phyloP scores from a whole-genome alignment of 35 echinoderm and acorn worm genomes.

The Eucidaris tribuloides region DNA sequence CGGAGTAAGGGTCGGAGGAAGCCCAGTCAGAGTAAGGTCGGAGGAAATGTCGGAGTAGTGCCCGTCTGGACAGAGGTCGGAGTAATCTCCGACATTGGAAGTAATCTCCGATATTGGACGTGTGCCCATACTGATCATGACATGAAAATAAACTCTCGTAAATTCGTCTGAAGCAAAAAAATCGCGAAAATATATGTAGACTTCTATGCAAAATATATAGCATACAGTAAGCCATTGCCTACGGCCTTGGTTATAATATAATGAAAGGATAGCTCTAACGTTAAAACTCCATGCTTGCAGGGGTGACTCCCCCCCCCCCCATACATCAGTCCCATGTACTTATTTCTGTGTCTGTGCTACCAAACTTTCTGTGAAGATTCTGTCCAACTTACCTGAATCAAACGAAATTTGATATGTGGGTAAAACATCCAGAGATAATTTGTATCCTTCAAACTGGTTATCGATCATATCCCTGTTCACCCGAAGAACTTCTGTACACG shows the following conservation, averaged over 20 bases:
- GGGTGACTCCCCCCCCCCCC: neutral
- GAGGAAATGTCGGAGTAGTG: too few relatives aligned
- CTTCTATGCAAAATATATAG: too few relatives aligned
- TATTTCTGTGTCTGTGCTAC: neutral
- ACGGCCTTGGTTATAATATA: neutral
- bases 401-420: slow-evolving; percentile 57
- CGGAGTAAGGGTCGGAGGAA: too few relatives aligned
- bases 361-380: neutral
- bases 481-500: slow-evolving; percentile 51
- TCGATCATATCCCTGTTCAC: slow-evolving; percentile 78
- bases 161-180: too few relatives aligned
- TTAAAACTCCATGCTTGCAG: too few relatives aligned
- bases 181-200: too few relatives aligned
- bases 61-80: too few relatives aligned
- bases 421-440: slow-evolving; percentile 80
- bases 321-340: neutral
- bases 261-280: neutral
- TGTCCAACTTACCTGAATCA: slow-evolving; percentile 50
- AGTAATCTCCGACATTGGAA: too few relatives aligned
- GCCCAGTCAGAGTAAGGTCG: too few relatives aligned
- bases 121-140: too few relatives aligned
- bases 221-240: neutral
- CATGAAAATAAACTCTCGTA: too few relatives aligned
- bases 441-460: slow-evolving; percentile 94
- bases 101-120: too few relatives aligned